A percentile compares a stretch with the other conserved stretches of the same genome.
These are phyloP conservation scores for Acipenser transmontanus DNA, from an alignment of 2,797 vertebrate genomes.

Conservation along the genomic window DNA sequence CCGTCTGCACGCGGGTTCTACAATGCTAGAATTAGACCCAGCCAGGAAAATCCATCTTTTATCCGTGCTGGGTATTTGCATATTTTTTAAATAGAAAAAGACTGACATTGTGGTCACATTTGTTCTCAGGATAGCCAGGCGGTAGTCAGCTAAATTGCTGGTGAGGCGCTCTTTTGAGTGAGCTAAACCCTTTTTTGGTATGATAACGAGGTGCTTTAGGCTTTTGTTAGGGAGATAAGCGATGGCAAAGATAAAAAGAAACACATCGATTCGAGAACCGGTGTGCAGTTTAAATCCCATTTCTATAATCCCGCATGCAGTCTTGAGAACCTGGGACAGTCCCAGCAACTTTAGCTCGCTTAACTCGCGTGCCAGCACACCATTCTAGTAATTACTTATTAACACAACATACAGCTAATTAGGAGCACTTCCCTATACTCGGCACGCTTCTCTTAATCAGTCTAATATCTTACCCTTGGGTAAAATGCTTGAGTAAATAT, in stretches of 20 bases:
- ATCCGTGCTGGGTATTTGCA: slow-evolving; percentile 62
- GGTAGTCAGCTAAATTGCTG: slow-evolving; percentile 59
- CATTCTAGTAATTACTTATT: slow-evolving; percentile 59
- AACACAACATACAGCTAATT: slow-evolving; percentile 50
- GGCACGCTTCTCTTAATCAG: too few relatives aligned
- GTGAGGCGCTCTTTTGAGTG: slow-evolving; percentile 52
- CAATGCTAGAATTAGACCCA: slow-evolving; percentile 69
- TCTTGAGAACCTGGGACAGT: slow-evolving; percentile 18
- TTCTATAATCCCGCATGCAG: slow-evolving; percentile 28
- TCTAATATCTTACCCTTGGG: too few relatives aligned
- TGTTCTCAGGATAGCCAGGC: slow-evolving; percentile 66
- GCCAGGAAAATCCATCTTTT: slow-evolving; percentile 47
- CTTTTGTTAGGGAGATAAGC: slow-evolving; percentile 57
- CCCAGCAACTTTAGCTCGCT: slow-evolving; percentile 45
- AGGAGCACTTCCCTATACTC: slow-evolving; percentile 46
- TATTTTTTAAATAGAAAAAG: slow-evolving; percentile 50
- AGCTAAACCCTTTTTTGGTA: slow-evolving; percentile 60
- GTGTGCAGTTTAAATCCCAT: slow-evolving; percentile 28
- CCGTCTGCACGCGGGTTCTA: slow-evolving; percentile 75
- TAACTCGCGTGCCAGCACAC: slow-evolving; percentile 71
- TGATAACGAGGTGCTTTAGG: slow-evolving; percentile 62
- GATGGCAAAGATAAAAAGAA: slow-evolving; percentile 15
- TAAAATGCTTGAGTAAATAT: too few relatives aligned
- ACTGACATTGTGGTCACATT: slow-evolving; percentile 63
- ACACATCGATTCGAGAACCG: slow-evolving; percentile 41